These are phyloP conservation scores for Macrobrachium nipponense DNA, from an alignment of 1,140 invertebrate species.

Conservation along the genomic window DNA sequence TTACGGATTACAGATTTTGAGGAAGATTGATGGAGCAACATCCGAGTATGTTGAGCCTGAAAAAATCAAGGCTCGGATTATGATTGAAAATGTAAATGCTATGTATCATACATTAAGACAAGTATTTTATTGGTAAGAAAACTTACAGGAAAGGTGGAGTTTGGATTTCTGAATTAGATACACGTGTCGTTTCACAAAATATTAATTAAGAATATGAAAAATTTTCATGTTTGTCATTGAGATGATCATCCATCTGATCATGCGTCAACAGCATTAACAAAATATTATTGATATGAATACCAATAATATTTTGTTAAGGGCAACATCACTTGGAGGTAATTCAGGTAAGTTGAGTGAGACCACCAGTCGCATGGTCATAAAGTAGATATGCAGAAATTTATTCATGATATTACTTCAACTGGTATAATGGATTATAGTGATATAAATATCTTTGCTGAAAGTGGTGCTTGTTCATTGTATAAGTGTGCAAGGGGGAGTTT, in stretches of 20 bases:
- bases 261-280: background rate
- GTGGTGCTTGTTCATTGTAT: background rate
- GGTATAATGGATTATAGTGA: background rate
- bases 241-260: conserved; percentile 4
- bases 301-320: background rate
- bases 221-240: background rate
- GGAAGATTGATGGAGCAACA: too few relatives aligned
- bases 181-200: background rate
- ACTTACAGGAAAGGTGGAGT: background rate
- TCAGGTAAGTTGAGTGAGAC: background rate
- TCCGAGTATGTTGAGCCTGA: too few relatives aligned
- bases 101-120: too few relatives aligned
- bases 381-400: background rate
- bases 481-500: background rate
- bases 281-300: background rate
- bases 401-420: background rate
- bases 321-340: background rate
- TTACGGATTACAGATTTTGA: too few relatives aligned
- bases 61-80: too few relatives aligned
- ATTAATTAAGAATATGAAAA: background rate
- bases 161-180: conserved; percentile 1
- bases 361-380: background rate
- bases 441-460: background rate
- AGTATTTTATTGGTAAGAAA: background rate
- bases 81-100: too few relatives aligned